Evolutionary conservation across 2,113 vertebrate species (phyloP).

Genomic region (Hemichromis elongatus): DNA sequence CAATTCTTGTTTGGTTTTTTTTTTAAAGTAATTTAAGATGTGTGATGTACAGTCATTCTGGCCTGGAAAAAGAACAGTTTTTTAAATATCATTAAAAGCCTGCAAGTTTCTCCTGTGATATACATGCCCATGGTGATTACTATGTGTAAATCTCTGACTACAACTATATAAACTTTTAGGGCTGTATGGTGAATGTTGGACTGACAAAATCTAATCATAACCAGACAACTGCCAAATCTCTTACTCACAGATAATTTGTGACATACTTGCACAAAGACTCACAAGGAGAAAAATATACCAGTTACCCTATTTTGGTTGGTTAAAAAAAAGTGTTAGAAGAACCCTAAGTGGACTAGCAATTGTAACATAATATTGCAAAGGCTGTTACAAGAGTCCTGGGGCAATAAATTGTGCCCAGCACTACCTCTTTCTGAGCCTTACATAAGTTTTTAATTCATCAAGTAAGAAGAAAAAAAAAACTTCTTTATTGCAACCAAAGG

Average conservation of each 20-base stretch:
- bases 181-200: background rate
- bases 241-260: background rate
- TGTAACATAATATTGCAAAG: background rate
- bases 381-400: background rate
- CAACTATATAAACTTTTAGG: background rate
- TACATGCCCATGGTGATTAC: background rate
- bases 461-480: background rate
- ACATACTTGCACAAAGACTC: background rate
- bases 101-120: background rate
- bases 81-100: background rate
- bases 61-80: background rate
- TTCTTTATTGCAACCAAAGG: background rate
- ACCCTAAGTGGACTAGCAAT: background rate
- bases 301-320: background rate
- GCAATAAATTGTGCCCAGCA: background rate
- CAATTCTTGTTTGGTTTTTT: background rate
- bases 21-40: background rate
- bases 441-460: constrained; percentile 9
- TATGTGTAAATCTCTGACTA: background rate
- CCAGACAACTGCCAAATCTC: background rate
- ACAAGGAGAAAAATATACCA: background rate
- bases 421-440: background rate
- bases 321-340: background rate
- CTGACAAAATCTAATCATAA: background rate
- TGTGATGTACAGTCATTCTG: background rate